Evolutionary conservation across 2,113 vertebrate genomes (phyloP).

Genomic region (Connochaetes taurinus): DNA sequence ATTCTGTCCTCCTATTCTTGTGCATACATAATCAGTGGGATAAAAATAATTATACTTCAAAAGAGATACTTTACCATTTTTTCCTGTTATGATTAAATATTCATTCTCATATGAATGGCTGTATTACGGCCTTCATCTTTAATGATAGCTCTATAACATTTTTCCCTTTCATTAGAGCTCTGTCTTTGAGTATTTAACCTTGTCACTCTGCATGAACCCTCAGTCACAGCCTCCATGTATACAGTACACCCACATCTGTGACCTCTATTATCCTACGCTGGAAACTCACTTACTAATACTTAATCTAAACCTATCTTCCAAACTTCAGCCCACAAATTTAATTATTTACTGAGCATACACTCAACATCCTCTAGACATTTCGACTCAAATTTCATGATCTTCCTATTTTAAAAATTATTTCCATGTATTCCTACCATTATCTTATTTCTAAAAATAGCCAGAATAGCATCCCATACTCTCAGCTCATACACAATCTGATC

Average conservation of each 20-base stretch:
- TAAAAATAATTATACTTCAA: not conserved
- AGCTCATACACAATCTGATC: not conserved
- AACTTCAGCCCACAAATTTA: not conserved
- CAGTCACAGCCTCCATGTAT: not conserved
- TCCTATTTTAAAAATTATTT: not conserved
- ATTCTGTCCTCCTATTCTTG: not conserved
- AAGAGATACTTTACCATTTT: not conserved
- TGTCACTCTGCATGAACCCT: not conserved
- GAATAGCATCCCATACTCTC: not conserved
- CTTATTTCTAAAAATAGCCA: not conserved
- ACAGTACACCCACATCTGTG: not conserved
- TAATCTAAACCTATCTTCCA: not conserved
- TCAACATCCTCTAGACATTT: not conserved
- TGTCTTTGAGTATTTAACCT: not conserved
- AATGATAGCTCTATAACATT: not conserved
- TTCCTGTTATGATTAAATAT: not conserved
- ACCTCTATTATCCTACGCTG: not conserved
- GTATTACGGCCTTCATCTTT: not conserved
- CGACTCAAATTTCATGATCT: not conserved
- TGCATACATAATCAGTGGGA: not conserved
- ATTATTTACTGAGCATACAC: not conserved
- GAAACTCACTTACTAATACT: not conserved
- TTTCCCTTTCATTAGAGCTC: not conserved
- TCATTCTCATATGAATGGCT: not conserved
- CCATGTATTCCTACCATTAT: not conserved